Evolutionary conservation across 2,888 invertebrate genomes (phyloP).

Genomic region (Cryptocheilus praepositus): DNA sequence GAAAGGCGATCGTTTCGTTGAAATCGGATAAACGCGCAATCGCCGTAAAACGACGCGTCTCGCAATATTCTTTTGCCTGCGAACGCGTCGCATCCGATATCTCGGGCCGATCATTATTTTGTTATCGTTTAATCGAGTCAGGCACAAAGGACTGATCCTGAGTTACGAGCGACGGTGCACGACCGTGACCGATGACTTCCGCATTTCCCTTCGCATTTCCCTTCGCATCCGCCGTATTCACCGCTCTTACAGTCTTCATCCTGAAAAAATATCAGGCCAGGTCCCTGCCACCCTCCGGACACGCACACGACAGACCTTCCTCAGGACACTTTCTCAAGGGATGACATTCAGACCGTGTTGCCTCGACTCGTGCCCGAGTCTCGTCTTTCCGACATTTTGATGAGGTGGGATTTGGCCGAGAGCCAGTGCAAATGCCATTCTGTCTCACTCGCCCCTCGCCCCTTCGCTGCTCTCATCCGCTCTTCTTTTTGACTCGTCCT

Average conservation of each 20-base stretch:
- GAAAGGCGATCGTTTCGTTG: slow-evolving; percentile 21
- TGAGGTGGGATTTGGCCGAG: slow-evolving; percentile 66
- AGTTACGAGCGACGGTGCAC: slow-evolving; percentile 12
- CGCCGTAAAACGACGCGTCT: slow-evolving; percentile 36
- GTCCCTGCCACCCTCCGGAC: slow-evolving; percentile 5
- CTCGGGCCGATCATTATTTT: too few species aligned
- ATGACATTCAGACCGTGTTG: slow-evolving; percentile 63
- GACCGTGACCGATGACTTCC: slow-evolving; percentile 48
- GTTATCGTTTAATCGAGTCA: background rate
- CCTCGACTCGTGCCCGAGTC: slow-evolving; percentile 53
- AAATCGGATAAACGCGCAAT: slow-evolving; percentile 6
- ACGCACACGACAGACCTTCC: slow-evolving; percentile 24
- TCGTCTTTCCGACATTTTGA: slow-evolving; percentile 66
- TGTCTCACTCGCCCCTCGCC: slow-evolving; percentile 37
- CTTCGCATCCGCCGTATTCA: slow-evolving; percentile 34
- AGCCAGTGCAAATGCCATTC: slow-evolving; percentile 64
- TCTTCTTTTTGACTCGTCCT: slow-evolving; percentile 31
- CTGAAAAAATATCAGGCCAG: slow-evolving; percentile 47
- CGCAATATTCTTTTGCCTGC: slow-evolving; percentile 13
- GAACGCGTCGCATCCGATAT: background rate
- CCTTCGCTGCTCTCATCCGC: slow-evolving; percentile 19
- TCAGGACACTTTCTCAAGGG: slow-evolving; percentile 57
- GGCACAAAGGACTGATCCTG: background rate
- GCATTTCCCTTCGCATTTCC: slow-evolving; percentile 18
- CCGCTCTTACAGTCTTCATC: slow-evolving; percentile 26